Evolutionary conservation across 2,888 invertebrate species (phyloP), one percentile per base, ranked within the genome.

Genomic region (Piscicola geometra): DNA sequence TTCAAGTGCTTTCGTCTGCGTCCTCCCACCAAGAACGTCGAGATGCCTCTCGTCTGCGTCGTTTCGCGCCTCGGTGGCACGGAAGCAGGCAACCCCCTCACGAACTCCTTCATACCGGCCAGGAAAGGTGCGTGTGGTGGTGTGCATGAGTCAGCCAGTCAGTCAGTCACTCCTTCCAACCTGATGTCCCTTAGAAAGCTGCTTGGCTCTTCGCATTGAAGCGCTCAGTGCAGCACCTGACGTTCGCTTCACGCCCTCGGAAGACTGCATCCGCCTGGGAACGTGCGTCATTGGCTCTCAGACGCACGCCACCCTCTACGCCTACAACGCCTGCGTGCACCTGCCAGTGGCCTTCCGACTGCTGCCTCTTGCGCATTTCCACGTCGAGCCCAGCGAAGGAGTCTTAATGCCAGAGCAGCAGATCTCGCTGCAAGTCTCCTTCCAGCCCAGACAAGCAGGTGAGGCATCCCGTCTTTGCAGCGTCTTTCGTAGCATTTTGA

Each of bases 371-470:
- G 60, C 60, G 3, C 60, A 56, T 21, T 56, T 25, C n/a, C 60
- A 25, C 60, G 25, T 56, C 9, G n/a, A 5, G 9, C 60, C 60
- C 21, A 25, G 15, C 3, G 60, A 56, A 21, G 60, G 60, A 5
- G n/a, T 21, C 21, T 5, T 56, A 5, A n/a, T 3, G 21, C 60
- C 60, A 9, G n/a, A 25, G 25, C 60, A 56, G n/a, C 5, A 56
- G 60, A 5, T 18, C 25, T 9, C 5, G 5, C n/a, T 56, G 5
- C 15, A 56, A n/a, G n/a, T 56, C n/a, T 3, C 25, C 5, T 56
- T 56, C 60, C 5, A n/a, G 9, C 60, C 60, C 25, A 56, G n/a
- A 56, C 60, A 56, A 56, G 60, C 60, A 5, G 60, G 60, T 56
- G 9, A 9, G 50, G 9, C 50, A n/a, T n/a, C n/a, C n/a, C n/a